A percentile compares a stretch with the other conserved stretches of the same genome.
phyloP scores from a whole-genome alignment of 2,888 invertebrate species.

The Globia sparganii region DNA sequence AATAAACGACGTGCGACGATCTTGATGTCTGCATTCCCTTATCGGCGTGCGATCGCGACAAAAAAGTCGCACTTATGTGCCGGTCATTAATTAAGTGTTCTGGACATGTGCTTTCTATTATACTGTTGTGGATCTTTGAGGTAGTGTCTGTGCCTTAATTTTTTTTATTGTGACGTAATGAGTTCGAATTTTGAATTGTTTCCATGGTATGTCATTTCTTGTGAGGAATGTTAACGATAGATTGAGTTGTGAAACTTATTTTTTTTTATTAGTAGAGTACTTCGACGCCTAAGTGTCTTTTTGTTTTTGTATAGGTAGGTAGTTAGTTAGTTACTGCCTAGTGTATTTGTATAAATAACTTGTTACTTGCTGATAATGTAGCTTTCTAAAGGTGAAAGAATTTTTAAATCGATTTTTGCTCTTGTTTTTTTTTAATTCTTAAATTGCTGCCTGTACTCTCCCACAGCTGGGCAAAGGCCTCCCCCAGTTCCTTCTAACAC shows the following conservation, averaged over 20 bases:
- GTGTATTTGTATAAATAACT: neutral
- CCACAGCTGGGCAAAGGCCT: too few relatives aligned
- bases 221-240: neutral
- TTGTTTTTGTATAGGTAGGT: neutral
- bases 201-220: neutral
- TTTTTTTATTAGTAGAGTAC: neutral
- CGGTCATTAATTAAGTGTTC: slow-evolving; percentile 85
- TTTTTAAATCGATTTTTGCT: neutral
- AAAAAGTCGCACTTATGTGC: slow-evolving; percentile 79
- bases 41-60: slow-evolving; percentile 72
- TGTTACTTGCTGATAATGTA: neutral
- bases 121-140: slow-evolving; percentile 58
- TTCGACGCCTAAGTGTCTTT: neutral
- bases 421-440: neutral
- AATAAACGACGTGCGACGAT: slow-evolving; percentile 78
- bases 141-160: slow-evolving; percentile 45
- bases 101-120: slow-evolving; percentile 51
- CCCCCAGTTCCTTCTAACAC: too few relatives aligned
- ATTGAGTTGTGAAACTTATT: neutral
- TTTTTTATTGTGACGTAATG: slow-evolving; percentile 55
- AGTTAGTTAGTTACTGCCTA: neutral
- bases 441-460: neutral
- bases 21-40: slow-evolving; percentile 85
- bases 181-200: slow-evolving; percentile 25
- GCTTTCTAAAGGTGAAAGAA: neutral